These are phyloP conservation scores for Pyrocephalus nanus DNA, from an alignment of 2,797 vertebrate species.

Conservation along the genomic window DNA sequence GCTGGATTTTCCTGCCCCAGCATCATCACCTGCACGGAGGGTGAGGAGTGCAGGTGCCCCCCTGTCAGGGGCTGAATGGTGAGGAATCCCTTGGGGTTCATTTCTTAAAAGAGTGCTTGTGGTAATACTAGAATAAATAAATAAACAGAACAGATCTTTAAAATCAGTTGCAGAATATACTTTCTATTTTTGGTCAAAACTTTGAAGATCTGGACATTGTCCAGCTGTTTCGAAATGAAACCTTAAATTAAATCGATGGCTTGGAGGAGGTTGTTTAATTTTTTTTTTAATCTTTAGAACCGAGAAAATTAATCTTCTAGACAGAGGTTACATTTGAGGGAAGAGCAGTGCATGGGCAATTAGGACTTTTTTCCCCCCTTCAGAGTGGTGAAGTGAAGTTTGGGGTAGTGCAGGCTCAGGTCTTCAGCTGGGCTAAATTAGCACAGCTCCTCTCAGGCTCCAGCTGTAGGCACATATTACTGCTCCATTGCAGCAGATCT, in stretches of 20 bases:
- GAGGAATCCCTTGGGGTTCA: background rate
- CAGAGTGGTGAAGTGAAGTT: background rate
- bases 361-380: background rate
- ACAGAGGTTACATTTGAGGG: background rate
- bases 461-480: slow-evolving; percentile 51
- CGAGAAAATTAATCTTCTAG: background rate
- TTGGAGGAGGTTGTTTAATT: background rate
- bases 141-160: slow-evolving; percentile 5
- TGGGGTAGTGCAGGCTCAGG: background rate
- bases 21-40: background rate
- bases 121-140: background rate
- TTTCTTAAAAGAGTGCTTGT: background rate
- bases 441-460: background rate
- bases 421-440: slow-evolving; percentile 66
- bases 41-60: background rate
- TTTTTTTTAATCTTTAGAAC: background rate
- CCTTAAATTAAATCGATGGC: background rate
- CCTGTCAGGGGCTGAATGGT: background rate
- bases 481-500: slow-evolving; percentile 59
- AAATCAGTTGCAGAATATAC: slow-evolving; percentile 27
- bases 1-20: background rate
- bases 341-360: background rate
- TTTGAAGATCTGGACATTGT: slow-evolving; percentile 11
- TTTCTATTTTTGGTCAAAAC: slow-evolving; percentile 49
- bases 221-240: slow-evolving; percentile 18